Base-by-base conservation (phyloP, 1,140 invertebrate species). In the Andrena cerasifolii region DNA sequence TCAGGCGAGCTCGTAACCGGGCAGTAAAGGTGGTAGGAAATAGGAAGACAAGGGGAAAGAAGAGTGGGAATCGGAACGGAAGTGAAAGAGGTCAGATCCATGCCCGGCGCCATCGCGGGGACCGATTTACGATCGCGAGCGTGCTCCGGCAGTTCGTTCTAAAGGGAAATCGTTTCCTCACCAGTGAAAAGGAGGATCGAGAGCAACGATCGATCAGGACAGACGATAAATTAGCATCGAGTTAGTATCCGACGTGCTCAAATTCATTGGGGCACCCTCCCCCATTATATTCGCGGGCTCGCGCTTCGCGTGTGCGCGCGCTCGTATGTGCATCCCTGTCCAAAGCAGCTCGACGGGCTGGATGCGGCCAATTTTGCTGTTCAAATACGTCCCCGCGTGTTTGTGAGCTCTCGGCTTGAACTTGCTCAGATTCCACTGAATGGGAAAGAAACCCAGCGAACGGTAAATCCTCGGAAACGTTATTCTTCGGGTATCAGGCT, bases 211-310 rank as follows among this genome's bases (percentile, higher is more conserved):
- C 77, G 84, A 80, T 79, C 83, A 73, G 51, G 71, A 63, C 72
- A 70, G 81, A 83, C 88, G 73, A 89, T 88, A 89, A 90, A 89
- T 89, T 90, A 89, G 77, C 83, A 63, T 82, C 66, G 78, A 83
- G 79, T 86, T 90, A 87, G 83, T 84, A 79, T 83, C 85, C 66
- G 71, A 75, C 53, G 16, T 49, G 53, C 26, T 78, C 51, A 54
- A 49, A 68, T 76, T 49, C 73, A 76, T 76, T 49, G 73, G 31
- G n/a, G n/a, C n/a, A n/a, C n/a, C n/a, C n/a, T n/a, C n/a, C n/a
- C 21, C 21, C 36, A 33, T 62, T 49, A 6, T 24, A 18, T n/a
- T 26, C n/a, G 21, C 3, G 16, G 28, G 24, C 10, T 16, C 49
- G 8, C 18, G 14, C 40, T 12, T 33, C 31, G 8, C 21, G 26